Evolutionary conservation across 2,113 vertebrate genomes (phyloP), one percentile per base, ranked within the genome.

Genomic region (Pseudopipra pipra): DNA sequence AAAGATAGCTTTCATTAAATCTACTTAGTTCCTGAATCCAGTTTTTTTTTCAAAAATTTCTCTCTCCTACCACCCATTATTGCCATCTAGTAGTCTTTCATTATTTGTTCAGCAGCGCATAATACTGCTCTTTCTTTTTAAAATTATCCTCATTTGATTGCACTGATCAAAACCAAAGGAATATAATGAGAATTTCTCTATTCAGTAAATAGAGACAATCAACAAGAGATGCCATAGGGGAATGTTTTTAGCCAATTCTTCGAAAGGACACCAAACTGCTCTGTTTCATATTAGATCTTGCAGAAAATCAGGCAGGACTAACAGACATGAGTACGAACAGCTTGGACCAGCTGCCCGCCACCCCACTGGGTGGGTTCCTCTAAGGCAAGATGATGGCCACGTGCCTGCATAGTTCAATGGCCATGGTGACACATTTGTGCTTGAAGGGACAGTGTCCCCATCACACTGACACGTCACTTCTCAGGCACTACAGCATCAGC

Each of bases 391-490:
- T 0, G 4, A 62, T 20, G 59, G 43, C 47, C n/a, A 33, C 0
- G 0, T 24, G 39, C 25, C 61, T 80, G 16, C 5, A 3, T 13
- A 59, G 39, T 6, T 66, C 39, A 61, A 10, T 23, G 28, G 18
- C 56, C 1, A 2, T 1, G 5, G 65, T 37, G 37, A 86, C 66
- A 72, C 1, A 1, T 4, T 28, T 37, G 27, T 72, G 74, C 67
- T 71, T 21, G 10, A 56, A 66, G 61, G n/a, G 31, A 63, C 0
- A 0, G 30, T 0, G 1, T 23, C 9, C 14, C n/a, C 47, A 13
- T 25, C 39, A 20, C 1, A 6, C 28, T 30, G 14, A 43, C 85
- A 24, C 14, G 61, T 55, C 62, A 67, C 47, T 37, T 52, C 52
- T 44, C 30, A 22, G 47, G n/a, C 1, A 0, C 25, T 52, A 35